Evolutionary conservation across 2,113 vertebrate genomes (phyloP), one percentile per base, ranked within the genome.

Genomic region (Globicephala melas): DNA sequence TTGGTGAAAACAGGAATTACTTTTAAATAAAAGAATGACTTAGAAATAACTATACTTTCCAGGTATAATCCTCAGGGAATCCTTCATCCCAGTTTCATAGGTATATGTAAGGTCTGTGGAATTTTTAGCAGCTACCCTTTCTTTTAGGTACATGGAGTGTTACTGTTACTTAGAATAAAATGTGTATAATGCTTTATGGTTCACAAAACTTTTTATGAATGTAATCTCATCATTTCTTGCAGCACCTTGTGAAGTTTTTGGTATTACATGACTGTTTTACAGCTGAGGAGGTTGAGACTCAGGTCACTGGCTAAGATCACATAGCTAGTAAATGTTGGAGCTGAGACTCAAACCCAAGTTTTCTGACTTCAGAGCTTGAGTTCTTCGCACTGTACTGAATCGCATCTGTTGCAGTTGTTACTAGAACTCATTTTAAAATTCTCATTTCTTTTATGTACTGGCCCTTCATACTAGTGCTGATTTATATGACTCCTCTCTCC

Each of bases 1-100:
- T 81, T 96, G 85, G 31, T 77, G 11, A 68, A 23, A 65, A 86
- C 6, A 70, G 70, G 74, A 88, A 91, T 93, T 94, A 44, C 8
- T 74, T 94, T 96, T 55, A 86, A 95, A 86, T 33, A 90, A 86
- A 94, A 70, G 23, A 71, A 63, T 67, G 85, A 86, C 47, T 91
- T 85, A 77, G 44, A 38, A 93, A 62, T 89, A 93, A 53, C 60
- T 89, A 1, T 89, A 73, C 31, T 25, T 95, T 97, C n/a, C 79
- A 62, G 55, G 0, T 83, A 1, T 71, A 68, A 70, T 82, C 44
- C 67, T 88, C 17, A 50, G 47, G 15, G 60, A 85, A 67, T 91
- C 8, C 6, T 91, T 85, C 94, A 74, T 83, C 33, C 10, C 21
- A 15, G 23, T 90, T 91, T 82, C 38, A n/a, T 82, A 81, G 53